Evolutionary conservation across 2,797 vertebrate species (phyloP).

Genomic region (Coreius guichenoti): DNA sequence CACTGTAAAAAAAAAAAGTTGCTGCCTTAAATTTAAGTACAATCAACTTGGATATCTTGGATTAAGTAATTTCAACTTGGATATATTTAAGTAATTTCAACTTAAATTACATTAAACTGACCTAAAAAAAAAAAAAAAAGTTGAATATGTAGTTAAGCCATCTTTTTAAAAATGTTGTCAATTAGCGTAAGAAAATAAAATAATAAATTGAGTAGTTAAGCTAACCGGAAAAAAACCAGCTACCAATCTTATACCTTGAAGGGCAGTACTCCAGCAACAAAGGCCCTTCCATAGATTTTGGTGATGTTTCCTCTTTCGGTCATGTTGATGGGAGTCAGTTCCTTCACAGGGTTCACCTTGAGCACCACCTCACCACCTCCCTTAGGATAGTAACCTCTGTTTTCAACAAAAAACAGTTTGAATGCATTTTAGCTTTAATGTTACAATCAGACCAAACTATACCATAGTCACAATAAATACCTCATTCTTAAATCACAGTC

Average conservation of each 20-base stretch:
- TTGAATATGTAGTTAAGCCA: not conserved
- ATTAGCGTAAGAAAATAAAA: not conserved
- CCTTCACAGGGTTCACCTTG: slow-evolving; percentile 88
- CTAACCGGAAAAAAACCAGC: not conserved
- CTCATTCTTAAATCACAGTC: slow-evolving; percentile 92
- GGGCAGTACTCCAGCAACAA: slow-evolving; percentile 92
- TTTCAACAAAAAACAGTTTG: not conserved
- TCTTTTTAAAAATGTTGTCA: not conserved
- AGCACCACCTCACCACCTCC: slow-evolving; percentile 91
- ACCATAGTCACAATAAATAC: slow-evolving; percentile 65
- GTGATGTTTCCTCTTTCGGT: slow-evolving; percentile 90
- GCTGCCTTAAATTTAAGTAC: too few relatives aligned
- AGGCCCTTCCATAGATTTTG: slow-evolving; percentile 93
- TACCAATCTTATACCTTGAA: slow-evolving; percentile 81
- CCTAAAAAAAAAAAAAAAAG: too few relatives aligned
- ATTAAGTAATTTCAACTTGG: too few relatives aligned
- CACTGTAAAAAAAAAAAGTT: too few relatives aligned
- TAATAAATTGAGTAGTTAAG: not conserved
- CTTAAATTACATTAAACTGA: too few relatives aligned
- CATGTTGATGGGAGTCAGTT: slow-evolving; percentile 86
- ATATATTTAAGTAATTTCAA: too few relatives aligned
- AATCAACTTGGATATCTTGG: too few relatives aligned
- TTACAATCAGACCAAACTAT: not conserved
- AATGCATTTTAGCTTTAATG: not conserved
- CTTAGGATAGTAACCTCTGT: slow-evolving; percentile 94